These are phyloP conservation scores for Drosophila rufa DNA, from an alignment of 1,140 invertebrate genomes.

Conservation along the genomic window DNA sequence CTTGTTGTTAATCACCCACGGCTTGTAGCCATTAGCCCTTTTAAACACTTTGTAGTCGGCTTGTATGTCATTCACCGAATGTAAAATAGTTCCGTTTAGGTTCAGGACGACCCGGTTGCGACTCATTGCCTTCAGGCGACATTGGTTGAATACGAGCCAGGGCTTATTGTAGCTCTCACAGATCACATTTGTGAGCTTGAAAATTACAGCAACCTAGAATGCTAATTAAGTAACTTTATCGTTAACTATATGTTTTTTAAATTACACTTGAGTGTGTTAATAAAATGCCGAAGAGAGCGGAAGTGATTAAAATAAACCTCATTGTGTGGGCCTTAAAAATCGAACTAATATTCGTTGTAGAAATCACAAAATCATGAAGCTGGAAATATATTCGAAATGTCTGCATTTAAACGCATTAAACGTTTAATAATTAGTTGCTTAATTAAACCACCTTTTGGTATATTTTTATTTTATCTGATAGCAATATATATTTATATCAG, in stretches of 20 bases:
- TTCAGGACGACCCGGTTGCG: slow-evolving; percentile 9
- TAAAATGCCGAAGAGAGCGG: not conserved
- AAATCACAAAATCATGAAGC: not conserved
- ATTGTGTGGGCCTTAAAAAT: not conserved
- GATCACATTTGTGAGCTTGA: slow-evolving; percentile 3
- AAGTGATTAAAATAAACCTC: not conserved
- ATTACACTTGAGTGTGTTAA: not conserved
- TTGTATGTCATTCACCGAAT: not conserved
- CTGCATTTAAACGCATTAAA: too few species aligned
- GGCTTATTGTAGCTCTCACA: slow-evolving; percentile 7
- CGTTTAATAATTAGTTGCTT: not conserved
- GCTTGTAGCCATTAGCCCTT: slow-evolving; percentile 25
- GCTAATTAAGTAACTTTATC: not conserved
- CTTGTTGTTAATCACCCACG: not conserved
- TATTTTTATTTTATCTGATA: too few species aligned
- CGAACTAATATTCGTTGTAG: not conserved
- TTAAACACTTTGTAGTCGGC: slow-evolving; percentile 13
- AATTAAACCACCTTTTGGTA: not conserved
- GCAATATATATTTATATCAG: too few species aligned
- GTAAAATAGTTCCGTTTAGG: slow-evolving; percentile 10
- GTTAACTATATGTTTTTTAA: not conserved
- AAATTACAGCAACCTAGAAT: not conserved
- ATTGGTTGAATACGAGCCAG: slow-evolving; percentile 7
- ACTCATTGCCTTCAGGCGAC: slow-evolving; percentile 8
- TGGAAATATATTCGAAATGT: not conserved